phyloP scores from a whole-genome alignment of 2,888 invertebrate genomes.

The Agrochola circellaris region DNA sequence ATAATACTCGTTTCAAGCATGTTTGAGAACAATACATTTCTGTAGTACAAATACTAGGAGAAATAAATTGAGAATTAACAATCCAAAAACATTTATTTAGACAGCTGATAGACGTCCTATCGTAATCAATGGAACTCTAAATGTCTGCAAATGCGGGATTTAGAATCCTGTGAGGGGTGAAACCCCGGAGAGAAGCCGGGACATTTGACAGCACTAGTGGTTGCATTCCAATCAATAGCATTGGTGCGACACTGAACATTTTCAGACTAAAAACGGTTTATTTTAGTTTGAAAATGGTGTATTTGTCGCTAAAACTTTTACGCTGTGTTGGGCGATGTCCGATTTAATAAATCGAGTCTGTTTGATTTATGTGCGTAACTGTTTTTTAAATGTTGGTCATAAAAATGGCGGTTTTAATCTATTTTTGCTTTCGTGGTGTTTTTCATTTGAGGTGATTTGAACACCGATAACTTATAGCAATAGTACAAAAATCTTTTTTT shows the following conservation, averaged over 20 bases:
- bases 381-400: slow-evolving; percentile 46
- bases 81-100: background rate
- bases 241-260: slow-evolving; percentile 49
- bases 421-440: slow-evolving; percentile 19
- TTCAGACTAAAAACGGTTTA: slow-evolving; percentile 43
- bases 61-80: too few relatives aligned
- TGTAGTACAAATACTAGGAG: too few relatives aligned
- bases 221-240: slow-evolving; percentile 61
- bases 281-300: slow-evolving; percentile 61
- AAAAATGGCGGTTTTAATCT: slow-evolving; percentile 29
- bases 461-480: background rate
- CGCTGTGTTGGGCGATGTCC: slow-evolving; percentile 46
- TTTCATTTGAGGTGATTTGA: slow-evolving; percentile 24
- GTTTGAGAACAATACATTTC: background rate
- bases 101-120: slow-evolving; percentile 25
- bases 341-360: slow-evolving; percentile 61
- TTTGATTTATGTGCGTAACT: slow-evolving; percentile 59
- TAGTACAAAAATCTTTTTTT: background rate
- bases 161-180: background rate
- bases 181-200: slow-evolving; percentile 22
- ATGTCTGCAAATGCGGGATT: slow-evolving; percentile 19
- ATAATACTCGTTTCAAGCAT: too few relatives aligned
- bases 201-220: slow-evolving; percentile 47
- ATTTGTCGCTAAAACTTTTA: slow-evolving; percentile 61
- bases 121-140: slow-evolving; percentile 24